A percentile compares a stretch with the other conserved stretches of the same genome.
These are phyloP conservation scores for Vidua chalybeata DNA, from an alignment of 2,113 vertebrate genomes.

Conservation along the genomic window DNA sequence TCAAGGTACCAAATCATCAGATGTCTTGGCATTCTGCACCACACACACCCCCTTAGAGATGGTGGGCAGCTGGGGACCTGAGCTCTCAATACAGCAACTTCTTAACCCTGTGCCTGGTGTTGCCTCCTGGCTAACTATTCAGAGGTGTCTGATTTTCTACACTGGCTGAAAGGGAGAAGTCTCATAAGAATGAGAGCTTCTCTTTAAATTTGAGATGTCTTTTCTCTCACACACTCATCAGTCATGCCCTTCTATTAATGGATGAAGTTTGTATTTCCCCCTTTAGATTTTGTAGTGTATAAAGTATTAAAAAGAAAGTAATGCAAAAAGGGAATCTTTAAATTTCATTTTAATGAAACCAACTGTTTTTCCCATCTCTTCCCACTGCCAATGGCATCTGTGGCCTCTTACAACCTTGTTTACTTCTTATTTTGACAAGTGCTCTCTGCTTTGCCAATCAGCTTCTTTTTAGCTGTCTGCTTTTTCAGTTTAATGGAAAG, in stretches of 20 bases:
- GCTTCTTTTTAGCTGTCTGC: conserved; percentile 1
- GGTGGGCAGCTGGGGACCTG: not conserved
- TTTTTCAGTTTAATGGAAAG: conserved; percentile 2
- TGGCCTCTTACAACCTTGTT: conserved; percentile 16
- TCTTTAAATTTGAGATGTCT: not conserved
- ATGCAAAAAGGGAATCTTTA: not conserved
- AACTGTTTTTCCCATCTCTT: not conserved
- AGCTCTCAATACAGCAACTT: not conserved
- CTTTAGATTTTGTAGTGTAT: not conserved
- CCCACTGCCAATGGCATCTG: not conserved
- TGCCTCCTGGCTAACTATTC: not conserved
- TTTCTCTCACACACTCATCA: not conserved
- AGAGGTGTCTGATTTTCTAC: not conserved
- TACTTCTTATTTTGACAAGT: conserved; percentile 4
- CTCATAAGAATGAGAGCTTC: not conserved
- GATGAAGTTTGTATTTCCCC: not conserved
- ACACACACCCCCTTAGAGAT: accelerated
- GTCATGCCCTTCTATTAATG: not conserved
- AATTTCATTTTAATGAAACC: conserved; percentile 17
- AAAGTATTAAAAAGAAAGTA: not conserved
- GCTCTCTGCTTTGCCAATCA: conserved; percentile 18
- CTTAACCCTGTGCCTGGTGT: not conserved
- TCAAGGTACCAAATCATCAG: not conserved
- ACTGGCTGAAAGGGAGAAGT: not conserved
- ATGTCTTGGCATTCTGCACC: not conserved